A percentile compares a stretch with the other conserved stretches of the same genome.
These are phyloP conservation scores for Caracal caracal DNA, from an alignment of 2,113 vertebrate genomes.

Conservation along the genomic window DNA sequence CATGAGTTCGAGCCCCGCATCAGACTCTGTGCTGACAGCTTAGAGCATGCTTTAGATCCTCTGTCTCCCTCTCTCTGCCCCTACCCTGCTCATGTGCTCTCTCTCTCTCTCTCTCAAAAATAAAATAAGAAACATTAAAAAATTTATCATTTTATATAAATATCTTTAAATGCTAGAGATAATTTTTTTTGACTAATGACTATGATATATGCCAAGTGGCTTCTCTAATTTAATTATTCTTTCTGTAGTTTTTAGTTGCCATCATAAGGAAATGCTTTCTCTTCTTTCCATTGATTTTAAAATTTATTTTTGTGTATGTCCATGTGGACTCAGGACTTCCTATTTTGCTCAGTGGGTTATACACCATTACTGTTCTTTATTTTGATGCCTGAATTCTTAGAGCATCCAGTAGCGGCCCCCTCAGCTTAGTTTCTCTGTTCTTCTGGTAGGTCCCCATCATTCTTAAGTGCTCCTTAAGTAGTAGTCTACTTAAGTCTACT, in stretches of 20 bases:
- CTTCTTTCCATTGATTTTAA: neutral
- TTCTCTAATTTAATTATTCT: neutral
- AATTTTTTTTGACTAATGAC: neutral
- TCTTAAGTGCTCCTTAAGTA: neutral
- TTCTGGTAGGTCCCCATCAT: neutral
- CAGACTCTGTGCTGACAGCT: too few species aligned
- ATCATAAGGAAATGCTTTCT: constrained; percentile 15
- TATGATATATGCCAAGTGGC: neutral
- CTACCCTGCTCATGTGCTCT: too few species aligned
- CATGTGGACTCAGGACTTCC: neutral
- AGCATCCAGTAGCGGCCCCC: neutral
- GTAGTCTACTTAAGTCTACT: too few species aligned
- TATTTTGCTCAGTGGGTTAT: neutral
- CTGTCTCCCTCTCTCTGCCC: too few species aligned
- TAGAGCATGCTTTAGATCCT: too few species aligned
- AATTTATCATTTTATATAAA: neutral
- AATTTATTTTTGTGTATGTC: neutral
- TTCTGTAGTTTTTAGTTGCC: constrained; percentile 25
- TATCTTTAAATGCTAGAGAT: neutral
- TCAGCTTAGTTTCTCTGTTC: neutral
- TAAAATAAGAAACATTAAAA: too few species aligned
- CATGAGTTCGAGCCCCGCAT: too few species aligned
- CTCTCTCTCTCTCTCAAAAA: too few species aligned
- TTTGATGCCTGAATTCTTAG: neutral
- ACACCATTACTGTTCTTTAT: neutral